Evolutionary conservation across 1,140 invertebrate genomes (phyloP), one percentile per base, ranked within the genome.

Genomic region (Panonychus citri): DNA sequence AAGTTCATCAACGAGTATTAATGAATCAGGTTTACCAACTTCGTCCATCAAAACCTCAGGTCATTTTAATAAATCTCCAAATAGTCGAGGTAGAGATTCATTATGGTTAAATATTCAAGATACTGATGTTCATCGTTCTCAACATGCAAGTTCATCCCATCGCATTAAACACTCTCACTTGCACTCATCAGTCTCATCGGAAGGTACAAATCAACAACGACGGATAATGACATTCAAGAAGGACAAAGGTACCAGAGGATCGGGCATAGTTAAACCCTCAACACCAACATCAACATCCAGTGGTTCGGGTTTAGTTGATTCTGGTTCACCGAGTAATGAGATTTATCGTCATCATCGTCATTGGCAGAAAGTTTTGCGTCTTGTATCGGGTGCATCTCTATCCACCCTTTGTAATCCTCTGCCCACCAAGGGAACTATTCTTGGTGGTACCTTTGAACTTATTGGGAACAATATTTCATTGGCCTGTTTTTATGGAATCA

Each of bases 401-500:
- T 79, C 77, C 46, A 84, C 81, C 54, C 73, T 89, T 63, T 73
- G 71, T 4, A 67, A 81, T 46, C 78, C 81, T 0, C 70, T 79
- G 10, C 81, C 79, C 55, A 66, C 68, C 37, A 67, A 75, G 64
- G 85, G 84, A 15, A 87, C 85, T 2, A 82, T 94, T 15, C 72
- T 95, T 0, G 90, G 90, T 19, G 89, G 90, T 28, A 86, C 83
- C n/a, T 83, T 88, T 74, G 84, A 89, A 65, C 72, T 94, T 17
- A 82, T 85, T 24, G 85, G 81, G 28, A 88, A 91, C 56, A 73
- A 74, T 67, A 86, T 97, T 42, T 91, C 88, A 15, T 72, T 97
- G 40, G 90, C 88, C 8, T 95, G 90, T 69, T 97, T 95, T 73
- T 88, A 95, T 69, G 91, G 90, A 5, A 87, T 93, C 64, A 95